Base-by-base conservation (phyloP, 2,113 vertebrate species). In the Bubo scandiacus region DNA sequence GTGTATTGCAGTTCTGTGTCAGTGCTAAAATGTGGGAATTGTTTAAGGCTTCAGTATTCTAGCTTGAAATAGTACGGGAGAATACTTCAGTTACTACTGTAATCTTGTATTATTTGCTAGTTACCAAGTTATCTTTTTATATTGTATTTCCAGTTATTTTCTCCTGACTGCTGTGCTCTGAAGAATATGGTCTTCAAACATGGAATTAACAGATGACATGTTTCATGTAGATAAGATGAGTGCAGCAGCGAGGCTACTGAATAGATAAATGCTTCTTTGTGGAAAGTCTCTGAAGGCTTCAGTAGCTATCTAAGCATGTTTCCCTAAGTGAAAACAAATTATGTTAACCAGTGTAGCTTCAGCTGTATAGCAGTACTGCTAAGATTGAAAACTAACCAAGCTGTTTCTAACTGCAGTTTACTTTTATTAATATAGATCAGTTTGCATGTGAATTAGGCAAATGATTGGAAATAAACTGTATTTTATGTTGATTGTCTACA, bases 401-500 rank as follows among this genome's bases (percentile, higher is more conserved):
- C 15, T 92, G 42, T 87, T 95, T 90, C 42, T 73, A 70, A 84
- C n/a, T 74, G 71, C 63, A 70, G 20, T 67, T 89, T 71, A 55
- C 29, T 86, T 84, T 86, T 79, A 73, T 81, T 72, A 66, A 70
- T 77, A 71, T 30, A 80, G 94, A 85, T 12, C 29, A 81, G 11
- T 85, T 68, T 92, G 91, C 91, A 70, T 91, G 67, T 91, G 45
- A 80, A 66, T 77, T 95, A 72, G 61, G 45, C 45, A 92, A 94
- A 80, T 92, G 42, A 51, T 80, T 89, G 29, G 62, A 96, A 97
- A 96, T 94, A 96, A 96, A 96, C 36, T 84, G 47, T 79, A 11
- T 72, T 88, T 78, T 83, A 40, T 81, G 30, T 78, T 81, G 40
- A 52, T 81, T 87, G 59, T 82, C 54, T 77, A 2, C 89, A 73